phyloP scores from a whole-genome alignment of 2,113 vertebrate genomes.

The Formicarius rufipectus region DNA sequence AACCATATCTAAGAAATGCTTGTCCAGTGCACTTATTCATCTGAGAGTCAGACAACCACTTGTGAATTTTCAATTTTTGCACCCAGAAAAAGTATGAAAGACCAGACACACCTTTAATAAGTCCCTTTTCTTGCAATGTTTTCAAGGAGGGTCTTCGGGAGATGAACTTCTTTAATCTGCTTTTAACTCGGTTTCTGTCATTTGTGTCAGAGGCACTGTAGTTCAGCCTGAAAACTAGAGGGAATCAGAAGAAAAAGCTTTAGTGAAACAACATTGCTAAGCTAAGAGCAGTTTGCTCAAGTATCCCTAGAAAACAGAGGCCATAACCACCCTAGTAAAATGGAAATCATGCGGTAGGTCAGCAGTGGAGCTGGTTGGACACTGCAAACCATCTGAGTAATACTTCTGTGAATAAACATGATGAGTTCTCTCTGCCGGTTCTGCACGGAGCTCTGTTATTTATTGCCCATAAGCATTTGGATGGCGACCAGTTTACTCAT shows the following conservation, averaged over 20 bases:
- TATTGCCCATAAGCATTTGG: constrained; percentile 47
- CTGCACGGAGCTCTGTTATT: background rate
- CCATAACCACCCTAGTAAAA: background rate
- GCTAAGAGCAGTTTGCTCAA: background rate
- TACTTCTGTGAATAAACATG: constrained; percentile 34
- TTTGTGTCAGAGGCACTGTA: constrained; percentile 86
- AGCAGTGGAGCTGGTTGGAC: background rate
- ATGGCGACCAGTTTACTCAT: constrained; percentile 43
- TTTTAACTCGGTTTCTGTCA: constrained; percentile 86
- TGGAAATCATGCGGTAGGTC: background rate
- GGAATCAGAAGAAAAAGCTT: background rate
- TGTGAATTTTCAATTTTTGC: background rate
- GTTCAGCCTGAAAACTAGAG: constrained; percentile 84
- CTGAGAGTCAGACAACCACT: background rate
- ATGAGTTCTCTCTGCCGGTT: background rate
- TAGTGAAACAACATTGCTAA: background rate
- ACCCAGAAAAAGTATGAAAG: background rate
- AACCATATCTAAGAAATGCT: background rate
- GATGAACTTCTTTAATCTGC: constrained; percentile 91
- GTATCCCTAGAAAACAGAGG: background rate
- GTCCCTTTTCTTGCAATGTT: constrained; percentile 87
- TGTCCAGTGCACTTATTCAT: background rate
- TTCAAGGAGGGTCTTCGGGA: constrained; percentile 87
- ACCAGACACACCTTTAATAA: constrained; percentile 84
- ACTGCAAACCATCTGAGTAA: constrained; percentile 18